These are phyloP conservation scores for Chunga burmeisteri DNA, from an alignment of 2,113 vertebrate species.

Conservation along the genomic window DNA sequence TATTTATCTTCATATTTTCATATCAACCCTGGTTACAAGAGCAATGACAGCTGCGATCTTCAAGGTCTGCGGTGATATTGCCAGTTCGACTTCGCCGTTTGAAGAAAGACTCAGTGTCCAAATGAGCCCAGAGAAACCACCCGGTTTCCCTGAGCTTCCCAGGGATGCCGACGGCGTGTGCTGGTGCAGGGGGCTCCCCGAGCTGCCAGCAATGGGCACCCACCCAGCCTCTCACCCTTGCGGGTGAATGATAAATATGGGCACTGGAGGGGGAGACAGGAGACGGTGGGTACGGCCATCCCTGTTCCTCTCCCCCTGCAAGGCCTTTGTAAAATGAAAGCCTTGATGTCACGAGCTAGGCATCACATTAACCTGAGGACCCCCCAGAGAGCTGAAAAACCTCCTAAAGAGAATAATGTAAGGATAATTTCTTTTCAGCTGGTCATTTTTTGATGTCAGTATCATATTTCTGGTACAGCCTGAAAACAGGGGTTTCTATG, in stretches of 20 bases:
- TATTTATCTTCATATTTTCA: conserved; percentile 60
- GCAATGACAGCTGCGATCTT: conserved; percentile 28
- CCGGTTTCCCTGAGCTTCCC: not conserved
- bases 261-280: not conserved
- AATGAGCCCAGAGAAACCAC: not conserved
- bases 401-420: not conserved
- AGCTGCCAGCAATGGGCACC: not conserved
- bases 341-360: fast-evolving
- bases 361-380: not conserved
- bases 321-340: not conserved
- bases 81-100: not conserved
- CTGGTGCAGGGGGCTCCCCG: not conserved
- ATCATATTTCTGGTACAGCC: not conserved
- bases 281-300: not conserved
- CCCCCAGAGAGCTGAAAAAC: not conserved
- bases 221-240: not conserved
- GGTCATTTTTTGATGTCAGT: not conserved
- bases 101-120: not conserved
- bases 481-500: fast-evolving
- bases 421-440: not conserved
- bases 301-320: not conserved
- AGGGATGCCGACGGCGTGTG: not conserved
- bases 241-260: not conserved
- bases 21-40: conserved; percentile 11
- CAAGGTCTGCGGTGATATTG: not conserved